These are phyloP conservation scores for Bambusicola thoracicus DNA, from an alignment of 2,113 vertebrate species.

Conservation along the genomic window DNA sequence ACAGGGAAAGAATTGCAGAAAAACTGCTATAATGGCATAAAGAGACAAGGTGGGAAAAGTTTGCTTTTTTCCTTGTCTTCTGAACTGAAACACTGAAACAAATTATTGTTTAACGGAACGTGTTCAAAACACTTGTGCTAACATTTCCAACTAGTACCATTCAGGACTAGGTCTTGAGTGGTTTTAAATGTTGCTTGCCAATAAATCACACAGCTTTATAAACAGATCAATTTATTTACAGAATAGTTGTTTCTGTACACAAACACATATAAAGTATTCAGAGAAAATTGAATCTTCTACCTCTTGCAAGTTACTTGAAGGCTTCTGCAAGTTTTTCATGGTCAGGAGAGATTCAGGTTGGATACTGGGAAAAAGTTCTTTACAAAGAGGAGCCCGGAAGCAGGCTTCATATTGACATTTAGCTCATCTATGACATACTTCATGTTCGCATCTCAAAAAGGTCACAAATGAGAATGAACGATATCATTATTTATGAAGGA, in stretches of 20 bases:
- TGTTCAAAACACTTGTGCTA: background rate
- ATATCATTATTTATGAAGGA: background rate
- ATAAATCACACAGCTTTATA: background rate
- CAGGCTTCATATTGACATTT: background rate
- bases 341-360: background rate
- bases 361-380: background rate
- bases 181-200: background rate
- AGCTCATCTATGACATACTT: background rate
- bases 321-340: background rate
- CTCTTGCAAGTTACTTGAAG: background rate
- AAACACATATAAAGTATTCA: background rate
- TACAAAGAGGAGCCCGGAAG: background rate
- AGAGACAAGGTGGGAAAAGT: too few species aligned
- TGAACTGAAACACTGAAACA: background rate
- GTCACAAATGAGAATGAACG: background rate
- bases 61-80: background rate
- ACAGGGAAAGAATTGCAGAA: background rate
- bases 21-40: background rate
- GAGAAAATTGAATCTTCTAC: background rate
- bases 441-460: background rate
- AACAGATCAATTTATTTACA: background rate
- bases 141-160: background rate
- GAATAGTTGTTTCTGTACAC: background rate
- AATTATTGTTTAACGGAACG: background rate
- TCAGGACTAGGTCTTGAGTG: background rate